Evolutionary conservation across 2,113 vertebrate species (phyloP).

Genomic region (Epinephelus lanceolatus): DNA sequence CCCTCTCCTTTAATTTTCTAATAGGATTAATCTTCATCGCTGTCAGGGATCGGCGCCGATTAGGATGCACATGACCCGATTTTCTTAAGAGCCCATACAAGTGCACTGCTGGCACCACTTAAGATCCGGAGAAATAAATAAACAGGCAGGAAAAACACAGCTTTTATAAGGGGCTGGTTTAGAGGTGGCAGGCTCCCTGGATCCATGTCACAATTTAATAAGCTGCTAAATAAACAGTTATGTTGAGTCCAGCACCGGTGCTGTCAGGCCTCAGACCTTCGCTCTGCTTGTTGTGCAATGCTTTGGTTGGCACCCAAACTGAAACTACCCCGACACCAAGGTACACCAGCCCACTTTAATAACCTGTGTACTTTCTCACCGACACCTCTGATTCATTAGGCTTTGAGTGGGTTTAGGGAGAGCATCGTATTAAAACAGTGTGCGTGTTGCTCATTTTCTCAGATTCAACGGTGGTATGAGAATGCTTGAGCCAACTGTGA

Average conservation of each 20-base stretch:
- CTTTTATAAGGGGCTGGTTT: constrained; percentile 58
- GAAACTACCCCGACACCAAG: constrained; percentile 10
- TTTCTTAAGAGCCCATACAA: constrained; percentile 64
- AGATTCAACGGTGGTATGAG: constrained; percentile 3
- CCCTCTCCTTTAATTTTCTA: constrained; percentile 68
- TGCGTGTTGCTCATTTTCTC: background rate
- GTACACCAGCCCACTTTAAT: constrained; percentile 51
- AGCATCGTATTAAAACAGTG: background rate
- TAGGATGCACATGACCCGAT: constrained; percentile 72
- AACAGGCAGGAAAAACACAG: constrained; percentile 45
- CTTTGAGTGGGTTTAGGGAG: constrained; percentile 33
- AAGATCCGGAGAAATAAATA: constrained; percentile 68
- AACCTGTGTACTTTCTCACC: constrained; percentile 45
- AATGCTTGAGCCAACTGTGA: background rate
- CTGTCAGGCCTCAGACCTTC: constrained; percentile 48
- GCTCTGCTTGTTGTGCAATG: constrained; percentile 31
- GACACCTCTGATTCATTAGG: constrained; percentile 52
- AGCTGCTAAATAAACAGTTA: constrained; percentile 69
- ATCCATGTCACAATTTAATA: constrained; percentile 70
- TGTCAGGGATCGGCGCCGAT: constrained; percentile 70
- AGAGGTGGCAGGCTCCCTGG: constrained; percentile 20
- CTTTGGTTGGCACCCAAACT: constrained; percentile 57
- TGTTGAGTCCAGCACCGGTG: constrained; percentile 31
- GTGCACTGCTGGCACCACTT: constrained; percentile 58
- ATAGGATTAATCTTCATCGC: constrained; percentile 77